Base-by-base conservation (phyloP, 2,888 invertebrate species). In the Epistrophe grossulariae region DNA sequence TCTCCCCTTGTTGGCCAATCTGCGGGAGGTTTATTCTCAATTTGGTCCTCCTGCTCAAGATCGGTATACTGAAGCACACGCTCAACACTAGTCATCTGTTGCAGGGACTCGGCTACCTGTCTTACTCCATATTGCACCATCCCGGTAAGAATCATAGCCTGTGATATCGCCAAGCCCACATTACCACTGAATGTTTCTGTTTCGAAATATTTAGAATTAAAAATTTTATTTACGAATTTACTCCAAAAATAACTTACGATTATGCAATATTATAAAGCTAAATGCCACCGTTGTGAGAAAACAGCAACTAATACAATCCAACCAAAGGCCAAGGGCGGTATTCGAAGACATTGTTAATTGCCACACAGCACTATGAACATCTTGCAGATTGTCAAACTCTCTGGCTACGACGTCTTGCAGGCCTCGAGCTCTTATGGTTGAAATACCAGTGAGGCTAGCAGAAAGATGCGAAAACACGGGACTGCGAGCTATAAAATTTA, bases 391-490 rank as follows among this genome's bases (percentile, higher is more conserved):
- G 90, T 97, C 97, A 89, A 97, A 97, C 90, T 97, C 96, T 89
- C 95, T 94, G 60, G 95, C 94, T 70, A 98, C 95, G 89, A 96
- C 94, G 88, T 95, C 94, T 91, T 96, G 95, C 1, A 96, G 95
- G 28, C 95, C 94, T 1, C 96, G 95, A 0, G 98, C 96, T 80
- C 99, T 94, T 84, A 99, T 98, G 0, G 98, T 98, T 48, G 96
- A 95, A 40, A 99, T 94, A 1, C 99, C 99, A 84, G 96, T 95
- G 9, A 99, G 93, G 0, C 97, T 96, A 0, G 98, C 96, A n/a
- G 96, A 96, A 89, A 98, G 95, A 91, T 98, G 98, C 0, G 98
- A 97, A 92, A 98, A 98, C 0, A 99, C 97, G 0, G 99, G 98
- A 93, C 98, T 98, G 85, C 97, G 95, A 79, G 96, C 97, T 91